phyloP scores from a whole-genome alignment of 2,113 vertebrate species.

The Siniperca chuatsi region DNA sequence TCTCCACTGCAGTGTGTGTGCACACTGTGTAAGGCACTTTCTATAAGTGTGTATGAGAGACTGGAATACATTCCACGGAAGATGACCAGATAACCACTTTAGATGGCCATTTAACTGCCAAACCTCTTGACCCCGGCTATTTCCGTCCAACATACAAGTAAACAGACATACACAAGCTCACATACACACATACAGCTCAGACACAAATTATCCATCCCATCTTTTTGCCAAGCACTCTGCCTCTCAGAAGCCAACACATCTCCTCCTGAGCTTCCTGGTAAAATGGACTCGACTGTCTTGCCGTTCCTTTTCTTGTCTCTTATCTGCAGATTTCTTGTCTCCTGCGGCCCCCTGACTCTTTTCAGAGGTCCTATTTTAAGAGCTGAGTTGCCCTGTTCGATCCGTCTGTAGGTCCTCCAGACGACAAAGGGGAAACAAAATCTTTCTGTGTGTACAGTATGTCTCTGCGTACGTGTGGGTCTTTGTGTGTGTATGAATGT shows the following conservation, averaged over 20 bases:
- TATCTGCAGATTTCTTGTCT: slow-evolving; percentile 63
- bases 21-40: background rate
- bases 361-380: slow-evolving; percentile 65
- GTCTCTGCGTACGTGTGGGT: slow-evolving; percentile 3
- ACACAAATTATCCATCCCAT: slow-evolving; percentile 8
- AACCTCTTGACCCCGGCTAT: slow-evolving; percentile 8
- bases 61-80: background rate
- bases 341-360: slow-evolving; percentile 22
- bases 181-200: background rate
- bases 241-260: slow-evolving; percentile 17
- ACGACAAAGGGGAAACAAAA: slow-evolving; percentile 61
- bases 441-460: slow-evolving; percentile 48
- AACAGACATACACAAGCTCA: slow-evolving; percentile 11
- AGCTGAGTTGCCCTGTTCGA: slow-evolving; percentile 39
- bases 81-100: slow-evolving; percentile 23
- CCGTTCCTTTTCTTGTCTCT: slow-evolving; percentile 42
- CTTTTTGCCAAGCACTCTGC: background rate
- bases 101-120: background rate
- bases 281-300: slow-evolving; percentile 41
- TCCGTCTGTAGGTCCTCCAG: slow-evolving; percentile 52
- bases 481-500: slow-evolving; percentile 1
- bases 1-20: background rate
- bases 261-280: slow-evolving; percentile 42
- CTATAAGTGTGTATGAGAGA: background rate
- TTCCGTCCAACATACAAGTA: slow-evolving; percentile 5